Conservation (phyloP, 2,797 vertebrate genomes). For the Muraenolepis orangiensis region DNA sequence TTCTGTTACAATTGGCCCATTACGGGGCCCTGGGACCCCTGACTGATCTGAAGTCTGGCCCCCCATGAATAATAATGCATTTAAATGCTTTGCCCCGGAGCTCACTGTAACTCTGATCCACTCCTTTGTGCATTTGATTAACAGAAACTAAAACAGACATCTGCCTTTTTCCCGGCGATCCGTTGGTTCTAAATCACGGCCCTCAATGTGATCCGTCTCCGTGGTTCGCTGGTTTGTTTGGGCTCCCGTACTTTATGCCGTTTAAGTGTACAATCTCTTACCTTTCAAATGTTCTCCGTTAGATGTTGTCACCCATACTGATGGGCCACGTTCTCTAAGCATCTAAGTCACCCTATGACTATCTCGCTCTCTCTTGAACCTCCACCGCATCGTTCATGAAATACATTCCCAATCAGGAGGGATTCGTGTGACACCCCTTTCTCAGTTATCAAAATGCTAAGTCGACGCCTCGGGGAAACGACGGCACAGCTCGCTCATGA, state of each 20-base stretch:
- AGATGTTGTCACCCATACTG: slow-evolving; percentile 76
- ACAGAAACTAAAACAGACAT: slow-evolving; percentile 21
- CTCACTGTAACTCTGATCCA: slow-evolving; percentile 35
- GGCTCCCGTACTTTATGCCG: slow-evolving; percentile 55
- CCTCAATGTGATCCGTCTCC: slow-evolving; percentile 24
- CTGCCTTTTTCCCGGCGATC: slow-evolving; percentile 9
- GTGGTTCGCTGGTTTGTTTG: slow-evolving; percentile 35
- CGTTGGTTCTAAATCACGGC: slow-evolving; percentile 18
- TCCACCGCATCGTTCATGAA: not conserved
- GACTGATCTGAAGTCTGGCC: slow-evolving; percentile 29
- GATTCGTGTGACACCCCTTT: not conserved
- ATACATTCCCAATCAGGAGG: no score
- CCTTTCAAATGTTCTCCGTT: slow-evolving; percentile 58
- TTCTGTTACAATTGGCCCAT: slow-evolving; percentile 38
- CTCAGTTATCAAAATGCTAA: not conserved
- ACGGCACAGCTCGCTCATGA: not conserved
- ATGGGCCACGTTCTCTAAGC: slow-evolving; percentile 75
- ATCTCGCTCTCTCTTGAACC: no score
- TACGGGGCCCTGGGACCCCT: slow-evolving; percentile 30
- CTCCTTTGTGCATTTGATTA: slow-evolving; percentile 43
- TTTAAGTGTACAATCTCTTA: slow-evolving; percentile 63
- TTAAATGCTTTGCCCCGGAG: slow-evolving; percentile 26
- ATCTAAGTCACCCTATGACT: not conserved
- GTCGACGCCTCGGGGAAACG: not conserved
- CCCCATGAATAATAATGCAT: slow-evolving; percentile 50